Evolutionary conservation across 35 echinoderm and acorn worm genomes (phyloP), one percentile per base, ranked within the genome.

Genomic region (Heliocidaris erythrogramma): DNA sequence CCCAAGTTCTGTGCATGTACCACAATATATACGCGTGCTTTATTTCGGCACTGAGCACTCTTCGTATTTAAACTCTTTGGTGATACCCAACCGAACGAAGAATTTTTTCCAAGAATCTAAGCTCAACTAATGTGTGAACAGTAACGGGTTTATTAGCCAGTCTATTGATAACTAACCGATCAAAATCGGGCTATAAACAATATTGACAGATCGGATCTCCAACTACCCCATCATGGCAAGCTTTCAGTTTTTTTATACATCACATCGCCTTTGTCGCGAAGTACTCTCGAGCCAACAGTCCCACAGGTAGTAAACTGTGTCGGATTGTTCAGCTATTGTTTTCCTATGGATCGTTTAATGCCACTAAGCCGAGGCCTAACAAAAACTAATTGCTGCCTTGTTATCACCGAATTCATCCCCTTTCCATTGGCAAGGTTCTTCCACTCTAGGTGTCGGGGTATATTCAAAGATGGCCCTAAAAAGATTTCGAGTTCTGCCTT

Each of bases 301-400:
- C 91, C 91, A 92, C 91, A 92, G 91, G 91, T 49, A 92, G 91
- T 92, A 59, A 92, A 92, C 49, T 92, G 47, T 53, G 91, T 59
- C 31, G 48, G 91, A 92, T 92, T 92, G 91, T 92, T 48, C 50
- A 5, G 7, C 48, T 48, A 92, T 92, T 92, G 91, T 92, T 92
- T 92, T 92, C 91, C 91, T 92, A 50, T 59, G 91, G 91, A 92
- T 92, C 91, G 59, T 92, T 92, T 92, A 92, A 92, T 92, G 91
- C 91, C 91, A 49, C 91, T 92, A 92, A 92, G 91, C 59, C 91
- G 91, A 49, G 49, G n/a, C 32, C 31, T 89, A 92, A 92, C 91
- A 92, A 92, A 92, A 92, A 32, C 91, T 92, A 92, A 92, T 92
- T 92, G 91, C 91, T 92, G 49, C 49, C 91, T 92, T 92, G 91